These are phyloP conservation scores for Pelmatolapia mariae DNA, from an alignment of 2,113 vertebrate genomes.

Conservation along the genomic window DNA sequence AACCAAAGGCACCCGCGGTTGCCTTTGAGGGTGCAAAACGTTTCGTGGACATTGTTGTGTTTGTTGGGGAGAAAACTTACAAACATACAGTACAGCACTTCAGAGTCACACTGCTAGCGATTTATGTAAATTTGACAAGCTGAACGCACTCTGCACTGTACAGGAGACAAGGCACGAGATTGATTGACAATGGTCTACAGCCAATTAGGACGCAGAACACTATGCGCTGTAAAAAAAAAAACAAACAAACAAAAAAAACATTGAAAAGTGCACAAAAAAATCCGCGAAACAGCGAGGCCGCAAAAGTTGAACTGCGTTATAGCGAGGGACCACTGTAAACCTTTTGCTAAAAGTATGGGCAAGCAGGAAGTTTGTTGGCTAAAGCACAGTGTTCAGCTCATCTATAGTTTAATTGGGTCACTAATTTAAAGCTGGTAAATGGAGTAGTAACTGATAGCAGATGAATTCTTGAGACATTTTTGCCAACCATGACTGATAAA, in stretches of 20 bases:
- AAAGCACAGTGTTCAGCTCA: background rate
- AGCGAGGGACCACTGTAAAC: background rate
- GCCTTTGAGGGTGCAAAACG: background rate
- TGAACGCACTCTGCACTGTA: rapidly evolving
- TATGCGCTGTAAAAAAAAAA: background rate
- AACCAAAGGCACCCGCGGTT: rapidly evolving
- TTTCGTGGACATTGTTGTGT: background rate
- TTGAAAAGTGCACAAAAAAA: background rate
- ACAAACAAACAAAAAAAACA: rapidly evolving
- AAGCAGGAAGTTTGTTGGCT: background rate
- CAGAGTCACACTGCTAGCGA: background rate
- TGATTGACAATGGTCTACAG: background rate
- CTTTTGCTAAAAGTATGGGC: background rate
- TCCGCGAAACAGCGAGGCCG: rapidly evolving
- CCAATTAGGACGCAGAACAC: background rate
- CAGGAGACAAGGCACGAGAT: rapidly evolving
- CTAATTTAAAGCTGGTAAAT: background rate
- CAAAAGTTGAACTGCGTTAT: background rate
- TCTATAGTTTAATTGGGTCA: background rate
- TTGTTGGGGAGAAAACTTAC: background rate
- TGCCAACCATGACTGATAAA: background rate
- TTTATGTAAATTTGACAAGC: background rate
- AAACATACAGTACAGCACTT: rapidly evolving
- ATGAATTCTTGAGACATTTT: background rate
- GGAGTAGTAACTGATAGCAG: background rate